These are phyloP conservation scores for Drepanosiphum platanoidis DNA, from an alignment of 2,888 invertebrate species.

Conservation along the genomic window DNA sequence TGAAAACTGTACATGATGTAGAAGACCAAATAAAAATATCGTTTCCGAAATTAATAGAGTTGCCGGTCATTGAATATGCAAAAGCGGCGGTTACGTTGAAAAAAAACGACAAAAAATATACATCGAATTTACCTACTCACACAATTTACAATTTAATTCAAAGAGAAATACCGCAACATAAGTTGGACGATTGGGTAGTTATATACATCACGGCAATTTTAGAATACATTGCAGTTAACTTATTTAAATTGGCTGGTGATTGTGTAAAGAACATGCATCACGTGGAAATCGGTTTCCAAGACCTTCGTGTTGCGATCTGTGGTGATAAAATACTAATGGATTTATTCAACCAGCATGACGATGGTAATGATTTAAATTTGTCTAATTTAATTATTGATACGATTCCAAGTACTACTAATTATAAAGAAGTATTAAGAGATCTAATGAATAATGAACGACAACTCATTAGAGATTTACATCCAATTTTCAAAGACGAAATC, in stretches of 20 bases:
- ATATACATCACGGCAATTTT: constrained; percentile 91
- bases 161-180: constrained; percentile 86
- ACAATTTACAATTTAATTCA: constrained; percentile 88
- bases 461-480: constrained; percentile 92
- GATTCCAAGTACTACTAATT: constrained; percentile 70
- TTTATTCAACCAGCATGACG: constrained; percentile 91
- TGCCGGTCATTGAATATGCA: constrained; percentile 92
- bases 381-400: constrained; percentile 46
- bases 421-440: constrained; percentile 94
- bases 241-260: constrained; percentile 93
- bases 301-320: constrained; percentile 97
- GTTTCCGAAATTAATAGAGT: constrained; percentile 94
- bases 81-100: constrained; percentile 84
- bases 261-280: constrained; percentile 97
- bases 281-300: constrained; percentile 89
- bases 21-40: constrained; percentile 91
- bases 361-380: constrained; percentile 68
- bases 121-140: constrained; percentile 83
- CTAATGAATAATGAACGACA: constrained; percentile 93
- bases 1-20: constrained; percentile 88
- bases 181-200: constrained; percentile 87
- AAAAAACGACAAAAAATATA: constrained; percentile 76
- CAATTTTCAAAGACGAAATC: constrained; percentile 90
- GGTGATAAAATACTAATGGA: constrained; percentile 98
- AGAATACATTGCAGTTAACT: constrained; percentile 95